Conservation (phyloP, 2,113 vertebrate species). For the Sisor rabdophorus region DNA sequence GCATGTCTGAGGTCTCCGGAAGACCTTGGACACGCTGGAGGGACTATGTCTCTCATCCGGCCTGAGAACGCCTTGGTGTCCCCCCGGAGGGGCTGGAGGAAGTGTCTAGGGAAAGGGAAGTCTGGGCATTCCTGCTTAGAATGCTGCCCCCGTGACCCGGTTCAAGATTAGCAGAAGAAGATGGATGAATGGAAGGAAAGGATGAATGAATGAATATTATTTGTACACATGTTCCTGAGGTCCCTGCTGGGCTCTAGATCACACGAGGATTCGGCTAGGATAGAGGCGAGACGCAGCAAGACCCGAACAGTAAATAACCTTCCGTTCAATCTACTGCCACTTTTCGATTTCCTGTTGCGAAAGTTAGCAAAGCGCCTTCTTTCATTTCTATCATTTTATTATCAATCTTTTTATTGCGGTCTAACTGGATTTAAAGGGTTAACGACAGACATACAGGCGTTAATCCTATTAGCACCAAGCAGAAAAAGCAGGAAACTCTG, state of each 20-base stretch:
- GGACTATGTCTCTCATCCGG: too few species aligned
- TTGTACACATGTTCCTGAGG: background rate
- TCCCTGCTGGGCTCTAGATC: background rate
- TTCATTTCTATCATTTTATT: background rate
- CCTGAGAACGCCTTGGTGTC: too few species aligned
- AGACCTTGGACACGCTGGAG: too few species aligned
- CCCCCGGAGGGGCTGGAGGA: too few species aligned
- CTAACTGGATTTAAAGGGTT: background rate
- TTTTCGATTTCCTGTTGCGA: background rate
- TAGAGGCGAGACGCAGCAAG: background rate
- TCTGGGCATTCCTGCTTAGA: too few species aligned
- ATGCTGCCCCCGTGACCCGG: too few species aligned
- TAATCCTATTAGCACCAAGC: constrained; percentile 58
- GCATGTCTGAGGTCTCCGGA: too few species aligned
- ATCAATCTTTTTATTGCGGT: background rate
- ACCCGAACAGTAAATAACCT: background rate
- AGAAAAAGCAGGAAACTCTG: constrained; percentile 52
- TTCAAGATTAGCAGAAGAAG: too few species aligned
- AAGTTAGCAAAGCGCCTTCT: background rate
- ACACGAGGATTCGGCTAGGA: background rate
- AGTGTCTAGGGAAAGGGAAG: too few species aligned
- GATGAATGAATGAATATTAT: background rate
- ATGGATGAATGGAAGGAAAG: background rate
- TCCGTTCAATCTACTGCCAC: background rate
- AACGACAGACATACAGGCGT: constrained; percentile 43